Conservation (phyloP, 2,888 invertebrate genomes). For the Catocala sponsa region DNA sequence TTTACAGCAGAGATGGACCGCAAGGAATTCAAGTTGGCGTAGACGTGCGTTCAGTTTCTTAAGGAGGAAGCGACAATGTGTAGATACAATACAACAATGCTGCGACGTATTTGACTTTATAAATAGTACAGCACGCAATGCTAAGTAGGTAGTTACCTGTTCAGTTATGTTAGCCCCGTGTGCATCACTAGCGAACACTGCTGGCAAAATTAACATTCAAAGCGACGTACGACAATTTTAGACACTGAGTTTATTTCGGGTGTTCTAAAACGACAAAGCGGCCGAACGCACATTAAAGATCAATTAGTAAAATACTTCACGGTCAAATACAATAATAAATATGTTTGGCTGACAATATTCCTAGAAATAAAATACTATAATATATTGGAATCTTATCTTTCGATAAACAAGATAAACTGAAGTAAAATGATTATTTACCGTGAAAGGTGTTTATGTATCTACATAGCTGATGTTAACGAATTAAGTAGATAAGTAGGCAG, state of each 20-base stretch:
- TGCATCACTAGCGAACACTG: slow-evolving; percentile 28
- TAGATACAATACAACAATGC: slow-evolving; percentile 84
- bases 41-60: slow-evolving; percentile 69
- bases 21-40: slow-evolving; percentile 68
- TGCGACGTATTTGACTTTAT: slow-evolving; percentile 81
- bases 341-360: neutral
- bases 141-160: slow-evolving; percentile 55
- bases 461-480: too few relatives aligned
- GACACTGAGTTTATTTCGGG: slow-evolving; percentile 16
- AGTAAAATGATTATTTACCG: slow-evolving; percentile 13
- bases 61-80: slow-evolving; percentile 74
- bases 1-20: slow-evolving; percentile 56
- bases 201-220: slow-evolving; percentile 43
- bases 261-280: neutral
- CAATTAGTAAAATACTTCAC: slow-evolving; percentile 4
- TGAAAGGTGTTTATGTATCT: slow-evolving; percentile 1
- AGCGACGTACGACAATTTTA: slow-evolving; percentile 16
- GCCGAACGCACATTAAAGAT: slow-evolving; percentile 1
- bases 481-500: too few relatives aligned
- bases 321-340: slow-evolving; percentile 6
- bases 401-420: slow-evolving; percentile 15
- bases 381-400: slow-evolving; percentile 18
- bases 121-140: slow-evolving; percentile 77
- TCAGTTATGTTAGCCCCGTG: slow-evolving; percentile 52
- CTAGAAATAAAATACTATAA: slow-evolving; percentile 4